A percentile compares a stretch with the other conserved stretches of the same genome.
Conservation (phyloP, 2,113 vertebrate species). For the Prolemur simus region DNA sequence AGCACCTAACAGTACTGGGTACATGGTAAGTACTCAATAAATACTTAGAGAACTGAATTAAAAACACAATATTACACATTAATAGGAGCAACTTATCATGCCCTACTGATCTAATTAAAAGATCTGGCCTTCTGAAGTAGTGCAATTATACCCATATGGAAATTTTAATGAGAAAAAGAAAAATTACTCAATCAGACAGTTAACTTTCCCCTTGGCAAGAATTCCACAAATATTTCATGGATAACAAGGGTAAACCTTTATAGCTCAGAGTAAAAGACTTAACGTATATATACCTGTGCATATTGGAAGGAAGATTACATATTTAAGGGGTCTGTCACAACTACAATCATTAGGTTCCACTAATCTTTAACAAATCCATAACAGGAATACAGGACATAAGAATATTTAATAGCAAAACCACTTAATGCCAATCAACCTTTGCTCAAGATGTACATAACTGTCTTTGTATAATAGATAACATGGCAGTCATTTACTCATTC, state of each 20-base stretch:
- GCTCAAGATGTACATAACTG: background rate
- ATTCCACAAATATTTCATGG: slow-evolving; percentile 66
- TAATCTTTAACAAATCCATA: slow-evolving; percentile 5
- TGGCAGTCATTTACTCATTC: background rate
- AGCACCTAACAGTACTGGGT: slow-evolving; percentile 41
- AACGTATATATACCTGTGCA: background rate
- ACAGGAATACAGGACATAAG: background rate
- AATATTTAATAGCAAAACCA: slow-evolving; percentile 27
- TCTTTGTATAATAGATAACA: slow-evolving; percentile 4
- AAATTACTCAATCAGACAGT: slow-evolving; percentile 70
- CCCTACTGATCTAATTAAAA: slow-evolving; percentile 75
- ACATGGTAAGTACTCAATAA: slow-evolving; percentile 67
- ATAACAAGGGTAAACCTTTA: slow-evolving; percentile 49
- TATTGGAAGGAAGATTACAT: slow-evolving; percentile 5
- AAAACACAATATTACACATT: slow-evolving; percentile 74
- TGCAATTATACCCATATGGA: slow-evolving; percentile 63
- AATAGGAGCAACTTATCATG: slow-evolving; percentile 73
- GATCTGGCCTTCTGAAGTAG: slow-evolving; percentile 68
- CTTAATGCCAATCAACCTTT: slow-evolving; percentile 4
- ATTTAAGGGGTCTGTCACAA: background rate
- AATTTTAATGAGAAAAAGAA: slow-evolving; percentile 78
- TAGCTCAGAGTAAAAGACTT: slow-evolving; percentile 53
- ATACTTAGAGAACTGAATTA: slow-evolving; percentile 76
- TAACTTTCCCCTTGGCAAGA: slow-evolving; percentile 61
- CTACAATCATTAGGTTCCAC: background rate